phyloP scores from a whole-genome alignment of 2,888 invertebrate genomes.

The Synanthedon myopaeformis region DNA sequence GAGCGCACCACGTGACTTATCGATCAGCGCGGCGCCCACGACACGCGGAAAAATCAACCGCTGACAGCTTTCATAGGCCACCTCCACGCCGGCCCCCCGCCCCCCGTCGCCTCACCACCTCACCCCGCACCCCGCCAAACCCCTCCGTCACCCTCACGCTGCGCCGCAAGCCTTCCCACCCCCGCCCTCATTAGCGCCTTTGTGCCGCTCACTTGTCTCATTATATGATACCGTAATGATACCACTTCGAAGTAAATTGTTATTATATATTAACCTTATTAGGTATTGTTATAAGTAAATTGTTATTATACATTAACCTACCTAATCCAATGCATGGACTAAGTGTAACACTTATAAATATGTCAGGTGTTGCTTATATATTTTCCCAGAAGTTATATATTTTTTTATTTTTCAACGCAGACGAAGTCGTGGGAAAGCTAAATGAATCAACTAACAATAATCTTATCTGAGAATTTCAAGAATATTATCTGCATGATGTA shows the following conservation, averaged over 20 bases:
- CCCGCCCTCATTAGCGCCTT: slow-evolving; percentile 67
- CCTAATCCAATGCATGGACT: too few relatives aligned
- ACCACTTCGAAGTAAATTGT: slow-evolving; percentile 53
- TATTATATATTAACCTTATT: slow-evolving; percentile 17
- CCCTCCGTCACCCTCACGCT: slow-evolving; percentile 8
- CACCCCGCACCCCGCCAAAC: slow-evolving; percentile 28
- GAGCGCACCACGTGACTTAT: slow-evolving; percentile 53
- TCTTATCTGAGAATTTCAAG: too few relatives aligned
- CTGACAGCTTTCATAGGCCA: slow-evolving; percentile 65
- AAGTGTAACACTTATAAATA: too few relatives aligned
- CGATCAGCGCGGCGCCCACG: slow-evolving; percentile 67
- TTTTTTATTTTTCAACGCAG: too few relatives aligned
- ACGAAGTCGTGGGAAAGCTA: too few relatives aligned
- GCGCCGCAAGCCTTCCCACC: slow-evolving; percentile 14
- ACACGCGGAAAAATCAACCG: slow-evolving; percentile 71
- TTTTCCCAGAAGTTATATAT: too few relatives aligned
- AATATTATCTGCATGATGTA: too few relatives aligned
- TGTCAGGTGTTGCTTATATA: too few relatives aligned
- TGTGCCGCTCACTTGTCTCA: slow-evolving; percentile 65
- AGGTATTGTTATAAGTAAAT: too few relatives aligned
- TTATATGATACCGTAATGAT: slow-evolving; percentile 60
- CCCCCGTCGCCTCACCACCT: slow-evolving; percentile 18
- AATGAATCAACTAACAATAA: too few relatives aligned
- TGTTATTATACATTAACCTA: too few relatives aligned
- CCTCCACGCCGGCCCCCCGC: slow-evolving; percentile 28